Percentiles rank a stretch among this genome's conserved stretches.
Evolutionary conservation across 2,113 vertebrate species (phyloP).

Genomic region (Myiagra hebetior): DNA sequence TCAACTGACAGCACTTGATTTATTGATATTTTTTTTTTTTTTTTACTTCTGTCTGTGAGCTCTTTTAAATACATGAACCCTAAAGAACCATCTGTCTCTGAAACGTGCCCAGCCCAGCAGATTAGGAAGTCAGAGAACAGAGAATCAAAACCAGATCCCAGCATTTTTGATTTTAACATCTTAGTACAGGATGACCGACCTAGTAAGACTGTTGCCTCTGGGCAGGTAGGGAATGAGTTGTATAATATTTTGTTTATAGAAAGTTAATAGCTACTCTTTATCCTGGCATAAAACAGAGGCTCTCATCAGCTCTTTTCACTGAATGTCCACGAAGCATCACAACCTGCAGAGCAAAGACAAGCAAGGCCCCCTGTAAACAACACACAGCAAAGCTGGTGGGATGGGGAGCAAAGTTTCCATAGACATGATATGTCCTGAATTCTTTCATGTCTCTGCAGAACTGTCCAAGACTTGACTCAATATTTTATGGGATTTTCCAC

Average conservation of each 20-base stretch:
- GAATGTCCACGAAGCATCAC: background rate
- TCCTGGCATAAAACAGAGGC: background rate
- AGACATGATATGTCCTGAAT: background rate
- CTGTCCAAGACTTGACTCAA: background rate
- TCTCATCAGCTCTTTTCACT: background rate
- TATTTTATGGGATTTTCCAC: constrained; percentile 22
- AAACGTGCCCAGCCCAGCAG: constrained; percentile 37
- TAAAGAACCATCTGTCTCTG: constrained; percentile 16
- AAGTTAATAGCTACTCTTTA: background rate
- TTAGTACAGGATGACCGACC: background rate
- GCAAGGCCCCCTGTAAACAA: background rate
- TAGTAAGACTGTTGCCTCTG: background rate
- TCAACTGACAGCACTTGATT: background rate
- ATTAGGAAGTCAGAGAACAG: constrained; percentile 29
- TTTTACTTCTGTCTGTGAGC: background rate
- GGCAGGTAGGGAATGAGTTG: background rate
- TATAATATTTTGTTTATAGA: background rate
- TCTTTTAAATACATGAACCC: constrained; percentile 1
- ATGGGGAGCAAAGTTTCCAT: background rate
- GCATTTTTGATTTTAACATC: background rate
- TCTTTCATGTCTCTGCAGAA: background rate
- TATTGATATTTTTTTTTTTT: background rate
- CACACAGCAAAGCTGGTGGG: background rate
- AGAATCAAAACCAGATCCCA: constrained; percentile 51
- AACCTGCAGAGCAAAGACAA: background rate